Evolutionary conservation across 2,888 invertebrate species (phyloP).

Genomic region (Vandiemenella viatica): DNA sequence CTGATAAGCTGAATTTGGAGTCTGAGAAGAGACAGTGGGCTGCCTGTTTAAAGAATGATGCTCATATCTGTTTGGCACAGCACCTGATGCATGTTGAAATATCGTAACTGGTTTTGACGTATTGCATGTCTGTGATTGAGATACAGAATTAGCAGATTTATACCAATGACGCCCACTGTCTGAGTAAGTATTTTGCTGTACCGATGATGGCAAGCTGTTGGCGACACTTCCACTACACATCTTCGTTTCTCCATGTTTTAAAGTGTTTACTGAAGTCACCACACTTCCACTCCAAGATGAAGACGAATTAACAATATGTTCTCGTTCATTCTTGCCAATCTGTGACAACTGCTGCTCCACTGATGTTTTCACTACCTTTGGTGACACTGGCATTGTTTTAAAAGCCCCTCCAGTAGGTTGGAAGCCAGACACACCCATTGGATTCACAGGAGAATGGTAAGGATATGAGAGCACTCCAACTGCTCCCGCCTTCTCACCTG

Average conservation of each 20-base stretch:
- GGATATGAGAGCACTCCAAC: conserved; percentile 37
- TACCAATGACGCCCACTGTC: conserved; percentile 13
- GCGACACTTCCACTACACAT: conserved; percentile 2
- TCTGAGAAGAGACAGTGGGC: not conserved
- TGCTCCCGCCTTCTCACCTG: conserved; percentile 29
- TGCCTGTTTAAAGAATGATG: conserved; percentile 17
- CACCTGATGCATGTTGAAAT: conserved; percentile 9
- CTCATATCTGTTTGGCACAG: conserved; percentile 3
- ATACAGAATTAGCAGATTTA: conserved; percentile 1
- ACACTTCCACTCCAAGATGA: conserved; percentile 11
- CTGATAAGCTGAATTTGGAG: conserved; percentile 12
- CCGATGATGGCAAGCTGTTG: conserved; percentile 6
- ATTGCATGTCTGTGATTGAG: conserved; percentile 4
- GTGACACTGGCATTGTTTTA: conserved; percentile 62
- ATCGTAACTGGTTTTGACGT: conserved; percentile 11
- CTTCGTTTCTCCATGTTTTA: conserved; percentile 2
- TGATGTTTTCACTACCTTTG: conserved; percentile 27
- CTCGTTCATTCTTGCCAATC: not conserved
- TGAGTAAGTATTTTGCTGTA: not conserved
- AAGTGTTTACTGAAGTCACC: conserved; percentile 6
- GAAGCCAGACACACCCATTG: conserved; percentile 71
- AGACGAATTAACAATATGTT: conserved; percentile 2
- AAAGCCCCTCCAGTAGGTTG: conserved; percentile 83
- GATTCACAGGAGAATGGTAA: conserved; percentile 58
- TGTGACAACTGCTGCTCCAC: conserved; percentile 6